These are phyloP conservation scores for Diabrotica virgifera DNA, from an alignment of 1,140 invertebrate species.

Conservation along the genomic window DNA sequence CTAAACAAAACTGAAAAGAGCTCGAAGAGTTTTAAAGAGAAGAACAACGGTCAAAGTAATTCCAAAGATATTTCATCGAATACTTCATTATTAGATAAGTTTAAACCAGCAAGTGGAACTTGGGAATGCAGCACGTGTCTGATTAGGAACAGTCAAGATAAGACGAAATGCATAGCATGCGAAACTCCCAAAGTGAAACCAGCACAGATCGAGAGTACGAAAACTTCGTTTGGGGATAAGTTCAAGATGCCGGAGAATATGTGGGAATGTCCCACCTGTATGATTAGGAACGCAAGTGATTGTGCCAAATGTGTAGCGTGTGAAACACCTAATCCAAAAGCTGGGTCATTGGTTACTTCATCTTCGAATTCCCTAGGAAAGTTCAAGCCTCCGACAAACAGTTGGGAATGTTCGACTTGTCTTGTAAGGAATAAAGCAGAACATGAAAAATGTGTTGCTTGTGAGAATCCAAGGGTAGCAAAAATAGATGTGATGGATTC, in stretches of 20 bases:
- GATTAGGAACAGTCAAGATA: constrained; percentile 54
- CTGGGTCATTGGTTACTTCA: neutral
- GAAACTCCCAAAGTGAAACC: constrained; percentile 39
- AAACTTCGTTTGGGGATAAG: constrained; percentile 37
- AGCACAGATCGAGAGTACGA: constrained; percentile 5
- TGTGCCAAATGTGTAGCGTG: constrained; percentile 62
- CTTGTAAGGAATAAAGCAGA: constrained; percentile 61
- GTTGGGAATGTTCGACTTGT: constrained; percentile 67
- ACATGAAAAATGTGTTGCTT: constrained; percentile 61
- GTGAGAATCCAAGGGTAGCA: constrained; percentile 55
- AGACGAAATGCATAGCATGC: constrained; percentile 55
- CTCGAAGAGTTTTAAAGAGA: constrained; percentile 37
- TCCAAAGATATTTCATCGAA: constrained; percentile 4
- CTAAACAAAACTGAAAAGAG: constrained; percentile 9
- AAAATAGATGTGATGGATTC: constrained; percentile 26
- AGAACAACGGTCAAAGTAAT: constrained; percentile 13
- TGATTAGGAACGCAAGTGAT: constrained; percentile 59
- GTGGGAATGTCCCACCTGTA: constrained; percentile 61
- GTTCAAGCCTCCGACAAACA: constrained; percentile 42
- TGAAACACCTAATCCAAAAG: constrained; percentile 49
- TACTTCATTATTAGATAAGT: constrained; percentile 39
- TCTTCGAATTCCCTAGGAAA: constrained; percentile 32
- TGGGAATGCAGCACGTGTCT: constrained; percentile 60
- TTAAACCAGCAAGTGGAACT: constrained; percentile 35
- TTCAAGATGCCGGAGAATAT: constrained; percentile 36